Conservation (phyloP, 2,888 invertebrate species). For the Ormia ochracea region DNA sequence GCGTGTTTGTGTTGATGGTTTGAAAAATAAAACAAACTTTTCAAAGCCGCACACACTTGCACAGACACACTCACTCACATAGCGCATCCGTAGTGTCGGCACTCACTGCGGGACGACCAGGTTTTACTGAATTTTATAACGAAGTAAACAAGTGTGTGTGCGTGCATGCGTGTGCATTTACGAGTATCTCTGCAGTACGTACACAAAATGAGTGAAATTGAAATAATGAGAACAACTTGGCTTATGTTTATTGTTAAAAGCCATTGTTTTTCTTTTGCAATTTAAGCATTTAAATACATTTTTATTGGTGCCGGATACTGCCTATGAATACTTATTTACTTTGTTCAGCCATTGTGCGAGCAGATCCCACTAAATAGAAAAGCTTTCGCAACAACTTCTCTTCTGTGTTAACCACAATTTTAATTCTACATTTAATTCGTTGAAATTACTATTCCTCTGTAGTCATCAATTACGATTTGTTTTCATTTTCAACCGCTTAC, state of each 20-base stretch:
- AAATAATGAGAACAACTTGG: slow-evolving; percentile 21
- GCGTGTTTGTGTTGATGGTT: slow-evolving; percentile 58
- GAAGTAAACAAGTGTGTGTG: background rate
- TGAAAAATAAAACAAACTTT: slow-evolving; percentile 47
- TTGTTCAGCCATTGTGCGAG: background rate
- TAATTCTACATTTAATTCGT: background rate
- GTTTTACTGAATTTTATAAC: background rate
- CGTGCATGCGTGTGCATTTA: background rate
- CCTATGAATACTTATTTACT: background rate
- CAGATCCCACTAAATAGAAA: slow-evolving; percentile 5
- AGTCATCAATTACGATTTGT: slow-evolving; percentile 40
- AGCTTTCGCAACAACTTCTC: slow-evolving; percentile 23
- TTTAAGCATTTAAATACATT: slow-evolving; percentile 47
- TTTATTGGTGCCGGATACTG: background rate
- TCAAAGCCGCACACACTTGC: background rate
- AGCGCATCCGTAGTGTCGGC: background rate
- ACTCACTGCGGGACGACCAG: slow-evolving; percentile 33
- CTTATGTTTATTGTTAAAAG: slow-evolving; percentile 55
- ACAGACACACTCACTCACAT: background rate
- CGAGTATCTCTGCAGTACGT: background rate
- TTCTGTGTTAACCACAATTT: background rate
- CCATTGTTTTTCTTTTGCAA: slow-evolving; percentile 53
- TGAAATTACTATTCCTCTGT: slow-evolving; percentile 10
- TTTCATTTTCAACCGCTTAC: slow-evolving; percentile 12
- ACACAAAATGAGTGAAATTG: slow-evolving; percentile 10